Conservation (phyloP, 2,888 invertebrate species). For the Drosophila monieri region DNA sequence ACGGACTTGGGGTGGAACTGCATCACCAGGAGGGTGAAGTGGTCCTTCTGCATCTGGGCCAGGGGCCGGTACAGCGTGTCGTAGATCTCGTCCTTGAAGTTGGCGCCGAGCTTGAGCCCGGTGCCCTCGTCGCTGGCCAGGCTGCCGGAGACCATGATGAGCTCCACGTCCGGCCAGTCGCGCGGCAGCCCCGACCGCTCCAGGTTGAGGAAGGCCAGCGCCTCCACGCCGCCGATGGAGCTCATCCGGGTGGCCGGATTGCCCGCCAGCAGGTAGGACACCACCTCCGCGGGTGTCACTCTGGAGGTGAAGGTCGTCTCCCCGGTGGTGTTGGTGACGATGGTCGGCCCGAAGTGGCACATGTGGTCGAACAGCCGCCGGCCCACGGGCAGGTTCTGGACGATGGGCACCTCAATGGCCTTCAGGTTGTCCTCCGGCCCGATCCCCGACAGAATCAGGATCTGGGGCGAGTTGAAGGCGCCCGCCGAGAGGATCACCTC, state of each 20-base stretch:
- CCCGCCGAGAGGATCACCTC: slow-evolving; percentile 96
- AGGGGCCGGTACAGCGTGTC: slow-evolving; percentile 85
- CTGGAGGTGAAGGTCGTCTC: slow-evolving; percentile 58
- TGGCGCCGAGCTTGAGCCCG: slow-evolving; percentile 85
- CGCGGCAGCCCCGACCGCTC: slow-evolving; percentile 85
- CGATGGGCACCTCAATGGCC: slow-evolving; percentile 85
- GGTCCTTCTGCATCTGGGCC: slow-evolving; percentile 84
- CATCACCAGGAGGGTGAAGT: slow-evolving; percentile 87
- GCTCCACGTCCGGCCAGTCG: slow-evolving; percentile 88
- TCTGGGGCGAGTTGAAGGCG: slow-evolving; percentile 93
- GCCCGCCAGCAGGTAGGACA: slow-evolving; percentile 84
- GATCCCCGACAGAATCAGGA: slow-evolving; percentile 93
- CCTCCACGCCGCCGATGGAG: slow-evolving; percentile 87
- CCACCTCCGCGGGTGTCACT: slow-evolving; percentile 40
- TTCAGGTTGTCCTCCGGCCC: slow-evolving; percentile 86
- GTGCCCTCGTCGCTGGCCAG: slow-evolving; percentile 87
- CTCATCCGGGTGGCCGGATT: slow-evolving; percentile 84
- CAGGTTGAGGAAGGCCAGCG: slow-evolving; percentile 87
- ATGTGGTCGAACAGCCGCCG: slow-evolving; percentile 86
- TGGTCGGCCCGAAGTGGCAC: slow-evolving; percentile 83
- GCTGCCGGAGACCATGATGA: slow-evolving; percentile 87
- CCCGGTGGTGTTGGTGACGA: slow-evolving; percentile 80
- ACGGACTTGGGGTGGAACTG: slow-evolving; percentile 90
- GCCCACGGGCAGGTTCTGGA: slow-evolving; percentile 89
- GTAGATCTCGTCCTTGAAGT: slow-evolving; percentile 86